Percentiles rank a stretch among this genome's conserved stretches.
phyloP scores from a whole-genome alignment of 2,113 vertebrate species.

The Hydrolagus affinis region DNA sequence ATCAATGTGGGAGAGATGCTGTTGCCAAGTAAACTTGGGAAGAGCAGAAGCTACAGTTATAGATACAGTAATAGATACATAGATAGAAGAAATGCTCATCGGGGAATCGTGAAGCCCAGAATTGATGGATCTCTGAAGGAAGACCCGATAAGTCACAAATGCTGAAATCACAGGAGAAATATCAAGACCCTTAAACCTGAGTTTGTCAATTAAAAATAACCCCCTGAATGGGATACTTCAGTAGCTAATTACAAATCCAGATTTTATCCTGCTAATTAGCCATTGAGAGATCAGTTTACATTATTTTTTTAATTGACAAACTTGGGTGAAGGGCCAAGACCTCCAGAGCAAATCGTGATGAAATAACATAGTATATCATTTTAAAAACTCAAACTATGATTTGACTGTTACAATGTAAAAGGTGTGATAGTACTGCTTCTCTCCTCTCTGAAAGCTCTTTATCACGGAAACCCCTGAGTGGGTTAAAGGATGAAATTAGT shows the following conservation, averaged over 20 bases:
- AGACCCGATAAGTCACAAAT: background rate
- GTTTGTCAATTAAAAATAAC: background rate
- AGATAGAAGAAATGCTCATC: background rate
- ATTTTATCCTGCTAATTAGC: background rate
- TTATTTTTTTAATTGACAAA: no score
- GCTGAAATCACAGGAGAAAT: background rate
- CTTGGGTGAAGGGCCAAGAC: no score
- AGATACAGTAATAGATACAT: background rate
- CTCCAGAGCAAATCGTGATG: no score
- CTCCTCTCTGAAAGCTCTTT: background rate
- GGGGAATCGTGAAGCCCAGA: background rate
- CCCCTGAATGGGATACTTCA: background rate
- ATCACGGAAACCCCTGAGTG: background rate
- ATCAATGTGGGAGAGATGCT: slow-evolving; percentile 20
- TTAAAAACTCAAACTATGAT: background rate
- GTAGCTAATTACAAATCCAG: background rate
- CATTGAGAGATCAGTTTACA: no score
- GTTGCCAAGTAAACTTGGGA: slow-evolving; percentile 28
- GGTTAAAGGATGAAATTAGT: background rate
- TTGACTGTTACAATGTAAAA: background rate
- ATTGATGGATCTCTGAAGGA: background rate
- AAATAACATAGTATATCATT: background rate
- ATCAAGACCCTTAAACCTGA: no score
- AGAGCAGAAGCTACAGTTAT: slow-evolving; percentile 26
- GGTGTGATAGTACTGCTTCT: background rate